A percentile compares a stretch with the other conserved stretches of the same genome.
phyloP scores from a whole-genome alignment of 2,797 vertebrate genomes.

The Enteromius trimaculatus region DNA sequence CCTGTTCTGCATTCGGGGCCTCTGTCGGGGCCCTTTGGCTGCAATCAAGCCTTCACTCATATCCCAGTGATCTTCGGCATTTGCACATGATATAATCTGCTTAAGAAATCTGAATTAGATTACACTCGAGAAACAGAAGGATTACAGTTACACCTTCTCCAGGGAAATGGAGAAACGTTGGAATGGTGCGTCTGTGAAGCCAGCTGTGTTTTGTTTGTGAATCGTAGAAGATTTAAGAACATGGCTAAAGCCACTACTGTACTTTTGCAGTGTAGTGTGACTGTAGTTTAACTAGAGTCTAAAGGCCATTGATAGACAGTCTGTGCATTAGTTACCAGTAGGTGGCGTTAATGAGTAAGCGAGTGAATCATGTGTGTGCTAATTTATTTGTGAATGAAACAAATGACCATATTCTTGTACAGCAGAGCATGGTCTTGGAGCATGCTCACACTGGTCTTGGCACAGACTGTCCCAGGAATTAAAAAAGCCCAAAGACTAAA shows the following conservation, averaged over 20 bases:
- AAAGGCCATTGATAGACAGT: background rate
- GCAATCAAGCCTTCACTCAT: slow-evolving; percentile 37
- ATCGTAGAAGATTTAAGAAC: background rate
- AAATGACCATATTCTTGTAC: no score
- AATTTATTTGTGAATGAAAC: background rate
- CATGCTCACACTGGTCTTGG: background rate
- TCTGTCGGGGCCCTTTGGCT: slow-evolving; percentile 21
- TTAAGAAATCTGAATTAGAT: slow-evolving; percentile 32
- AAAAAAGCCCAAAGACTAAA: background rate
- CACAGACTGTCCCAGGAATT: background rate
- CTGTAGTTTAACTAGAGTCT: background rate
- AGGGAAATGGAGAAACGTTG: background rate
- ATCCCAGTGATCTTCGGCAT: background rate
- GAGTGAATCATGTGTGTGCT: background rate
- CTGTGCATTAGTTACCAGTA: background rate
- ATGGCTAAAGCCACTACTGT: background rate
- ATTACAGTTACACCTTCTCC: slow-evolving; percentile 10
- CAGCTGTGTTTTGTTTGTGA: background rate
- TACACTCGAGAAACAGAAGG: background rate
- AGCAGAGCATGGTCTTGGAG: no score
- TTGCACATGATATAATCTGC: background rate
- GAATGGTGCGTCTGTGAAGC: background rate
- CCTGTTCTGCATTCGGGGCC: slow-evolving; percentile 73
- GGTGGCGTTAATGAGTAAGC: background rate
- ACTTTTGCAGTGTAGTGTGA: background rate